Evolutionary conservation across 1,140 invertebrate species (phyloP), one percentile per base, ranked within the genome.

Genomic region (Drosophila miranda): DNA sequence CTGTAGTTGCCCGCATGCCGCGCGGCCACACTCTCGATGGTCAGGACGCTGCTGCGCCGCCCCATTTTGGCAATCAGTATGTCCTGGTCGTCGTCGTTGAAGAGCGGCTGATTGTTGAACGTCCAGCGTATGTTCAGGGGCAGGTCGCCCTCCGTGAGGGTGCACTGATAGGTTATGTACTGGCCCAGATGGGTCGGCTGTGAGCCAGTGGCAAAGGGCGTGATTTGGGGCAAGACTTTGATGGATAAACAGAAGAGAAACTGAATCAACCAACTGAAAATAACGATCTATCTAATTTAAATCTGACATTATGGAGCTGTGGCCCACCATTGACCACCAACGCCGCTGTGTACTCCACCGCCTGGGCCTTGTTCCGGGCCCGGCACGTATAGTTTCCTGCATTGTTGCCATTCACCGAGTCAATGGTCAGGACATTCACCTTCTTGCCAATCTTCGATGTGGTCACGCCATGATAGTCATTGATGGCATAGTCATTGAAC

Each of bases 61-160:
- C 88, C 71, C 91, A 92, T 66, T 91, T 92, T 87, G 81, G 92
- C 64, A 58, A 91, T 91, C 71, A 93, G 43, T 70, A 90, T 74
- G 92, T 91, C 63, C 75, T 89, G 64, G 89, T 89, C 67, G 71
- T 92, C 79, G 74, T 81, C 75, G 91, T 93, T 59, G 49, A 90
- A 79, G 38, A 90, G 54, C 90, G 93, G 89, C 91, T 92, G 74
- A 53, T 90, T 89, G 76, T 96, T 94, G 78, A 96, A 95, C 49
- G 94, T 94, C 96, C 96, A 97, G 44, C 92, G 92, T 75, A 97
- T 96, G 55, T 94, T 94, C 61, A 97, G 92, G 1, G 96, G 96
- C 67, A 94, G 92, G 90, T 98, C 96, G 42, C 96, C 96, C 90
- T 97, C 97, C 53, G 92, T 91, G 7, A 95, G 91, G 23, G 93